Base-by-base conservation (phyloP, 2,888 invertebrate genomes). In the Ferrisia virgata region DNA sequence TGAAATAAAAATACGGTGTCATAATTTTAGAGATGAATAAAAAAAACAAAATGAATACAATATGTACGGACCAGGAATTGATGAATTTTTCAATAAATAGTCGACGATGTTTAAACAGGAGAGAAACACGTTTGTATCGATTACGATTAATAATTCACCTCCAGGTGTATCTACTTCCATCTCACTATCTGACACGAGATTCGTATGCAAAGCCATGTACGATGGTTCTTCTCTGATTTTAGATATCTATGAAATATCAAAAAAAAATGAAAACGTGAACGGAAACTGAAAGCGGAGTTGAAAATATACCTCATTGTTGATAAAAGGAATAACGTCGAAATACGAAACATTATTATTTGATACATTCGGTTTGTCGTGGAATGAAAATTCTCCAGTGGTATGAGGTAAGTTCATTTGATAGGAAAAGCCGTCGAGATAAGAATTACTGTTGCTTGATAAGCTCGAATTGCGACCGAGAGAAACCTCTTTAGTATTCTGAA, bases 121-220 rank as follows among this genome's bases (percentile, higher is more conserved):
- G 8, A 82, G 58, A 28, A 82, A 28, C 1, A 82, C 31, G 25
- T 82, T 82, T 1, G 82, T 82, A 36, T 82, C 82, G 31, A 72
- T 69, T 3, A 82, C 82, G 0, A 82, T 40, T 13, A 82, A 58
- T 2, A 82, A 9, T 40, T 82, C 82, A 85, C 85, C 85, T 11
- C 0, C 40, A 53, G 85, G 85, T 8, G 69, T 79, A 3, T 69
- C 76, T 11, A 78, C 22, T 0, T 78, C 72, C 39, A 85, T 78
- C 18, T 39, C 78, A 36, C 28, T 33, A 82, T 78, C 78, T 8
- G 53, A 39, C 0, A 22, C 28, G 22, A 58, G n/a, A 58, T 58
- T 82, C 15, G 72, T 76, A 39, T 82, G 78, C 18, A 40, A 78
- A 36, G 82, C 82, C 25, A 69, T 18, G 8, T 82, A 82, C 3